Evolutionary conservation across 2,888 invertebrate genomes (phyloP).

Genomic region (Philaethria dido): DNA sequence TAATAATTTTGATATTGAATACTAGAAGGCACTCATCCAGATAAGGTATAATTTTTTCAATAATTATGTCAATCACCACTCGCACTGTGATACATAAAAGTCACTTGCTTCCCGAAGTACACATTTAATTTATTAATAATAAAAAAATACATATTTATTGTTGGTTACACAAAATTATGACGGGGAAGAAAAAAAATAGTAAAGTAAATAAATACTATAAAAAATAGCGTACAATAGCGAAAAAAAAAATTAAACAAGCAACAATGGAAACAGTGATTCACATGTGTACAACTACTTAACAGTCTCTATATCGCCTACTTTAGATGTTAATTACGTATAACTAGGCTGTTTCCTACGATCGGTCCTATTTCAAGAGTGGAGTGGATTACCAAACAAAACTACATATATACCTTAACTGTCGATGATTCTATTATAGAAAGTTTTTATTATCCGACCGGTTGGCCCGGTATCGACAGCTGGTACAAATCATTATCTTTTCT

Average conservation of each 20-base stretch:
- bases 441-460: constrained; percentile 35
- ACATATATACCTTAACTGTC: constrained; percentile 44
- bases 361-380: constrained; percentile 46
- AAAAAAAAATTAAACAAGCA: not conserved
- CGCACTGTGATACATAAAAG: too few relatives aligned
- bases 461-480: constrained; percentile 24
- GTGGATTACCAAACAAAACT: constrained; percentile 56
- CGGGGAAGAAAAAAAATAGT: too few relatives aligned
- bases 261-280: constrained; percentile 42
- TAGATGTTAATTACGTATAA: constrained; percentile 70
- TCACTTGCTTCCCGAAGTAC: too few relatives aligned
- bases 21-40: too few relatives aligned
- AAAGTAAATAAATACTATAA: too few relatives aligned
- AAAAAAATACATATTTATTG: too few relatives aligned
- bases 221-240: too few relatives aligned
- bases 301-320: constrained; percentile 61
- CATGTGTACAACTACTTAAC: constrained; percentile 48
- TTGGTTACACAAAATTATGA: too few relatives aligned
- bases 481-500: constrained; percentile 33
- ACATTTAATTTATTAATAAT: too few relatives aligned
- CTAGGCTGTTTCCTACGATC: constrained; percentile 65
- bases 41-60: too few relatives aligned
- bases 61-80: too few relatives aligned
- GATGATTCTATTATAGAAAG: constrained; percentile 44
- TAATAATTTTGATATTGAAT: too few relatives aligned